A percentile compares a stretch with the other conserved stretches of the same genome.
Conservation (phyloP, 2,888 invertebrate species). For the Latrodectus elegans region DNA sequence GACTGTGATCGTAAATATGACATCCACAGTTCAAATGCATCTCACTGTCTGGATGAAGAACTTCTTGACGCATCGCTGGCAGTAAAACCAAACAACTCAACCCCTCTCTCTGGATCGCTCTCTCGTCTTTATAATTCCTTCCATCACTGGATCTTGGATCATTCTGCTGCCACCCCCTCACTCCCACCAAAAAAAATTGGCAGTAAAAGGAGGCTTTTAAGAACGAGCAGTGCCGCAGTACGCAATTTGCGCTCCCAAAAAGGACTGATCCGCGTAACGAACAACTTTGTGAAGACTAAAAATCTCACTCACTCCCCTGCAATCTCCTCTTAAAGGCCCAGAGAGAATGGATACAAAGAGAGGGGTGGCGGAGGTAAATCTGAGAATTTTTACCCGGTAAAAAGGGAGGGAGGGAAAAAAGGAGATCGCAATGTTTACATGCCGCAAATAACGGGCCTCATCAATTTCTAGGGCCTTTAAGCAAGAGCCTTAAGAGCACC, state of each 20-base stretch:
- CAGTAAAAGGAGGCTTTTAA: constrained; percentile 13
- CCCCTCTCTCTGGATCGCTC: background rate
- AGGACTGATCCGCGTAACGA: constrained; percentile 14
- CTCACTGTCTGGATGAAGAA: background rate
- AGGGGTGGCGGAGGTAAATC: constrained; percentile 10
- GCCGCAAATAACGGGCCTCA: constrained; percentile 66
- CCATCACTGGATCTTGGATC: background rate
- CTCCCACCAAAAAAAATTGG: background rate
- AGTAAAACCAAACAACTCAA: constrained; percentile 52
- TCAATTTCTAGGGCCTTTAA: constrained; percentile 59
- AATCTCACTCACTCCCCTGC: background rate
- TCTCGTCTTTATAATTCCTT: background rate
- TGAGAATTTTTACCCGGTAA: constrained; percentile 41
- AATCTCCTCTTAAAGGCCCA: background rate
- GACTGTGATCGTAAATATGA: too few relatives aligned
- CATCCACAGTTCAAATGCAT: too few relatives aligned
- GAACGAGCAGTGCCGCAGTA: constrained; percentile 12
- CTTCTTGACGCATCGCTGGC: constrained; percentile 50
- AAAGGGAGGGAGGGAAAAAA: constrained; percentile 24
- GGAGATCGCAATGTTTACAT: constrained; percentile 62
- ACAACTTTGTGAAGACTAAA: constrained; percentile 20
- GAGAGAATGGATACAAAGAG: background rate
- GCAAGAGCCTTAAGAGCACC: constrained; percentile 50
- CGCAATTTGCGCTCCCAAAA: constrained; percentile 19
- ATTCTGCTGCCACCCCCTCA: background rate